A percentile compares a stretch with the other conserved stretches of the same genome.
These are phyloP conservation scores for Lasiurus cinereus DNA, from an alignment of 2,113 vertebrate genomes.

Conservation along the genomic window DNA sequence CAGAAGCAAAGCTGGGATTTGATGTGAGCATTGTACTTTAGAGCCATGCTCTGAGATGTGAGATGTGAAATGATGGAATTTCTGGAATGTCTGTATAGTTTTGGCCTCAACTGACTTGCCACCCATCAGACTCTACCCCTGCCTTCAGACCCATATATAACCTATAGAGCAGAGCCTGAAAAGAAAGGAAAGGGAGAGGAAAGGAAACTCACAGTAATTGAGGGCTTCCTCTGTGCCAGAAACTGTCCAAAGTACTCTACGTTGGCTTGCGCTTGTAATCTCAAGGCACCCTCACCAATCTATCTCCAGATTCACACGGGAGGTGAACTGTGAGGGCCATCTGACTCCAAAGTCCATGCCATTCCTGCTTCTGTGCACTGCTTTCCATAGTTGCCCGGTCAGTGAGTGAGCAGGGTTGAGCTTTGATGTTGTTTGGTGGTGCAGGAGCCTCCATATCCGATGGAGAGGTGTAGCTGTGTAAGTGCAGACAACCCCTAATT, in stretches of 20 bases:
- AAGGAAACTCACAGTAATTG: not conserved
- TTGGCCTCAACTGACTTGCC: not conserved
- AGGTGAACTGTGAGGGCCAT: not conserved
- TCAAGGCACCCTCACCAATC: not conserved
- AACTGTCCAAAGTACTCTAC: not conserved
- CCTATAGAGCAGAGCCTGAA: not conserved
- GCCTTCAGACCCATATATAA: not conserved
- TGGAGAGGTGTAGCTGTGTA: not conserved
- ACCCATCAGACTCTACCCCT: not conserved
- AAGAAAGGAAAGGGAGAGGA: not conserved
- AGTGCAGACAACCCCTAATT: not conserved
- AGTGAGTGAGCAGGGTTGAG: no score
- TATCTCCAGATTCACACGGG: not conserved
- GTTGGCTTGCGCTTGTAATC: no score
- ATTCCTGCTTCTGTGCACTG: no score
- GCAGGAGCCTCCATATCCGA: rapidly evolving
- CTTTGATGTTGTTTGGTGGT: not conserved
- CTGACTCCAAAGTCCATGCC: not conserved
- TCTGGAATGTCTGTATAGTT: not conserved
- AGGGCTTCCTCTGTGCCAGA: not conserved
- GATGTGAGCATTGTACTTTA: not conserved
- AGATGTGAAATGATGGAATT: not conserved
- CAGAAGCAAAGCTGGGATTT: not conserved
- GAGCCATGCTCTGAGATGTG: not conserved
- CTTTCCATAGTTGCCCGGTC: not conserved